Base-by-base conservation (phyloP, 2,797 vertebrate genomes). In the Acrossocheilus fasciatus region DNA sequence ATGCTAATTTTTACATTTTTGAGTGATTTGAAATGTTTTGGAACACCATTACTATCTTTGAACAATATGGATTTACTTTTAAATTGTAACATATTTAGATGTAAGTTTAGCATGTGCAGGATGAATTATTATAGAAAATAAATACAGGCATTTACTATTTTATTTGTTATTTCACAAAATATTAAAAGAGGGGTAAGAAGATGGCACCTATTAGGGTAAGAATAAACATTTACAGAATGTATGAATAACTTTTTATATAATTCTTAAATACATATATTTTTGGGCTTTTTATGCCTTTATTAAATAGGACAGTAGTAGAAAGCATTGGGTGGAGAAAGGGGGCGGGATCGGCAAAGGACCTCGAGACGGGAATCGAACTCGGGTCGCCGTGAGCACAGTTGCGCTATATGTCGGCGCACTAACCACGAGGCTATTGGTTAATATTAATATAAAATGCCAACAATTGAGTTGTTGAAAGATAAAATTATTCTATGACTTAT, bases 11-110 rank as follows among this genome's bases (percentile, higher is more conserved):
- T 88, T 91, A 81, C 70, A 15, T 86, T 90, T 91, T 92, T 90
- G 92, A 93, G 92, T 92, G 80, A 93, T 93, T 91, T 92, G 93
- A 87, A 92, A 93, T 93, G 93, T 43, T 36, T 52, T 18, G 30
- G 34, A 68, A 68, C 20, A 52, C 59, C 2, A 39, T 75, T 47
- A 64, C 30, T 62, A 5, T 34, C 14, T 34, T 8, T 15, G 12
- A 64, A 64, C 62, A 64, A 7, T 34, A 6, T 34, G 30, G 30
- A 6, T 66, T 34, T 66, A 66, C 26, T 64, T 15, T 66, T 66
- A 66, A 17, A 34, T 30, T 34, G 26, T 30, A 66, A 66, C 5
- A 64, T 64, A 30, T 66, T 34, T 17, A 66, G 39, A 66, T 66
- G 23, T 59, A 34, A 15, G 12, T 15, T 30, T 66, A 34, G 14